Base-by-base conservation (phyloP, 53 echinoderm and acorn worm genomes). In the Henricia sp. region DNA sequence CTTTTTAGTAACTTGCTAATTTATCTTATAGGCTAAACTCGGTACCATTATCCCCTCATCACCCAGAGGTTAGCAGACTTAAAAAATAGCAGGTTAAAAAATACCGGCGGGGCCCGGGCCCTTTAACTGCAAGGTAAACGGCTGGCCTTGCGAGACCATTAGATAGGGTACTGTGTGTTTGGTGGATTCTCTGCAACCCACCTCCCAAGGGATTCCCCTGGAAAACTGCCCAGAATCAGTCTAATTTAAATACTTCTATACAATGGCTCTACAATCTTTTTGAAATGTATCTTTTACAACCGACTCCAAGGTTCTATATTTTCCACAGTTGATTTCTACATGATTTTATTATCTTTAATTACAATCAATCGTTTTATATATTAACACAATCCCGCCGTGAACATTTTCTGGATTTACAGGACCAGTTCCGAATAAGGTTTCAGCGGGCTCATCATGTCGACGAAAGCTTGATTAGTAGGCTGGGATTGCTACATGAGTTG, bases 381-480 rank as follows among this genome's bases (percentile, higher is more conserved):
- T n/a, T n/a, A n/a, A n/a, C 14, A 17, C 21, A 54, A 10, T 19
- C 8, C 55, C 55, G 21, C 19, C 21, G 13, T 17, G 1, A n/a
- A 50, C 57, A 24, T 4, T 39, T 54, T 9, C 17, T 76, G 19
- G 4, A 28, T 77, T 35, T 64, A 10, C 70, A 89, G 89, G 84
- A 62, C 23, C 67, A 41, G 13, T 74, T 63, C 57, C 48, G 50
- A 26, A 51, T 52, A 4, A 32, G 58, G 23, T 95, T 95, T 57
- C 91, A 93, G 71, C 89, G 88, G 48, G 28, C 46, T 4, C 91
- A 93, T 67, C 96, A 96, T 85, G 96, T 96, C 5, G 87, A 89
- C 46, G 91, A 93, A 59, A 67, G 80, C n/a, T 77, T 93, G 23
- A 90, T 96, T 42, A 89, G 87, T 33, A 74, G 96, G 66, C 88